phyloP scores from a whole-genome alignment of 1,140 invertebrate species.

The Drosophila ironensis region DNA sequence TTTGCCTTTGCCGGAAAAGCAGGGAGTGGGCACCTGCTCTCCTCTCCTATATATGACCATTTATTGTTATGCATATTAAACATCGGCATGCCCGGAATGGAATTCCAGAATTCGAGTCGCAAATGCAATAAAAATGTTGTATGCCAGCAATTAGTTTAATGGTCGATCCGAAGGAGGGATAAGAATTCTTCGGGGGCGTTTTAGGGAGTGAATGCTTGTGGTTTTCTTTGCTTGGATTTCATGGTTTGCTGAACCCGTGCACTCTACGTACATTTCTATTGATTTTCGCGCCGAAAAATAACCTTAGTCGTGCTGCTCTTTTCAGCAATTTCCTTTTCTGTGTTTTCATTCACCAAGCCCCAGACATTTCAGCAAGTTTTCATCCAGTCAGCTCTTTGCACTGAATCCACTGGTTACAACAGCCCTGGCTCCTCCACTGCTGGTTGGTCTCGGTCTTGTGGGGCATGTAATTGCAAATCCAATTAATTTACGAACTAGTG shows the following conservation, averaged over 20 bases:
- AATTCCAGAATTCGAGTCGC: constrained; percentile 18
- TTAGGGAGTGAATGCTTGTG: neutral
- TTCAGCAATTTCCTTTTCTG: neutral
- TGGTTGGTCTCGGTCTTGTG: constrained; percentile 17
- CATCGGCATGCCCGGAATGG: constrained; percentile 39
- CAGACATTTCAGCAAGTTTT: constrained; percentile 17
- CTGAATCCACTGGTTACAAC: neutral
- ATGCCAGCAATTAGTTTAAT: constrained; percentile 68
- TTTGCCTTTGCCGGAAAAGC: too few relatives aligned
- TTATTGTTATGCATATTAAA: constrained; percentile 62
- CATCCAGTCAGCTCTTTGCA: constrained; percentile 12
- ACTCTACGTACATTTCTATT: neutral
- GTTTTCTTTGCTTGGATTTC: constrained; percentile 6
- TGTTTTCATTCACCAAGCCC: constrained; percentile 6
- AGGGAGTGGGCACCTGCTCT: neutral
- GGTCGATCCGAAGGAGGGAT: constrained; percentile 14
- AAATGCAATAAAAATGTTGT: constrained; percentile 53
- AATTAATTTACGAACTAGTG: constrained; percentile 78
- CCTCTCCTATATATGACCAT: constrained; percentile 46
- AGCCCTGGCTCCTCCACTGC: neutral
- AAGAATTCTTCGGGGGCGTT: constrained; percentile 2
- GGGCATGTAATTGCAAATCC: constrained; percentile 76
- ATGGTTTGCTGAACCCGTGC: neutral
- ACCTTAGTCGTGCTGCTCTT: neutral
- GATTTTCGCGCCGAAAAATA: neutral